These are phyloP conservation scores for Urosaurus nigricauda DNA, from an alignment of 2,797 vertebrate species.

Conservation along the genomic window DNA sequence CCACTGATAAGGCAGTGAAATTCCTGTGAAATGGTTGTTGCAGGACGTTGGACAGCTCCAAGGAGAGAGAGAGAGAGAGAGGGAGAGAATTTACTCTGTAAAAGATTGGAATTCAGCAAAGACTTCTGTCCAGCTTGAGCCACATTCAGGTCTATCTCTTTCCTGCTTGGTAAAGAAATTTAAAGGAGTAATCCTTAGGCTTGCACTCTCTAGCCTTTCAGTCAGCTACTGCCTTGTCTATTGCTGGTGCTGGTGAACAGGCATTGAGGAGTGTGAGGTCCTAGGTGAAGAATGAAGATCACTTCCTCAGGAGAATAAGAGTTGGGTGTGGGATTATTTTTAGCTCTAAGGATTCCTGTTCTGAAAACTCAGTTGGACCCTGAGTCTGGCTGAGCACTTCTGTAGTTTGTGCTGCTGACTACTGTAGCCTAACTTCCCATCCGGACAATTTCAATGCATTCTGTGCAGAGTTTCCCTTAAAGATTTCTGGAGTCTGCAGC, in stretches of 20 bases:
- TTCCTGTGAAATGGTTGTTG: not conserved
- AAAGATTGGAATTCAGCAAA: not conserved
- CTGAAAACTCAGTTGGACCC: not conserved
- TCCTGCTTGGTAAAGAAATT: not conserved
- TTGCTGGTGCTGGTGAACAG: not conserved
- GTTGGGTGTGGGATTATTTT: not conserved
- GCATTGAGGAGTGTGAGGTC: not conserved
- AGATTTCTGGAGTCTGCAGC: no score
- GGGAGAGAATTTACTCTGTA: not conserved
- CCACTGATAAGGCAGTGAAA: not conserved
- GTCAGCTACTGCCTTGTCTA: not conserved
- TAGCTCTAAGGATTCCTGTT: not conserved
- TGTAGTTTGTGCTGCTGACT: not conserved
- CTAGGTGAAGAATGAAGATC: not conserved
- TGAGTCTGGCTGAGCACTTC: not conserved
- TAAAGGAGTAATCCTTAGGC: not conserved
- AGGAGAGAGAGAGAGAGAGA: no score
- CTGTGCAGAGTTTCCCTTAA: no score
- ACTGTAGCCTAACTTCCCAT: no score
- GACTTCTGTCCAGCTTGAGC: not conserved
- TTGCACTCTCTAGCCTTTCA: not conserved
- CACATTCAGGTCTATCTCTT: no score
- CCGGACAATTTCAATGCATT: no score
- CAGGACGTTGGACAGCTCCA: conserved; percentile 17
- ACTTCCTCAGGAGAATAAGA: not conserved